phyloP scores from a whole-genome alignment of 2,113 vertebrate species.

The Chaenogobius annularis region DNA sequence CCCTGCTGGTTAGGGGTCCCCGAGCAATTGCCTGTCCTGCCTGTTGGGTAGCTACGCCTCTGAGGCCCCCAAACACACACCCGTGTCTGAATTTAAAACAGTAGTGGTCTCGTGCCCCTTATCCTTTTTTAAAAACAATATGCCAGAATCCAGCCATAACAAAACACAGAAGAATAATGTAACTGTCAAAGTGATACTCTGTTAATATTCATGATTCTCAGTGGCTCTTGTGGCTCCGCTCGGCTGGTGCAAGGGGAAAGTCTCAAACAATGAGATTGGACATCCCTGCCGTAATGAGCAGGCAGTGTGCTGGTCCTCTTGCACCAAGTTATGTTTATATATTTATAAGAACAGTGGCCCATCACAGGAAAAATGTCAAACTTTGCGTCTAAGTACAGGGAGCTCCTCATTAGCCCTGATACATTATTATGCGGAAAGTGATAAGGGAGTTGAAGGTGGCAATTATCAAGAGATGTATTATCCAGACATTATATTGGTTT shows the following conservation, averaged over 20 bases:
- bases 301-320: slow-evolving; percentile 43
- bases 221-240: slow-evolving; percentile 26
- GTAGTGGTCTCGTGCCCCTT: background rate
- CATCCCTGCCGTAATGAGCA: slow-evolving; percentile 59
- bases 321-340: slow-evolving; percentile 40
- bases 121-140: background rate
- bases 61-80: background rate
- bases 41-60: too few species aligned
- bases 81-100: background rate
- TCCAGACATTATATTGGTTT: background rate
- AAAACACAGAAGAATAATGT: slow-evolving; percentile 15
- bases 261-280: slow-evolving; percentile 31
- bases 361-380: slow-evolving; percentile 37
- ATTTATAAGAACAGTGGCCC: slow-evolving; percentile 49
- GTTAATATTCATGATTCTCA: slow-evolving; percentile 37
- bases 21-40: too few species aligned
- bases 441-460: slow-evolving; percentile 25
- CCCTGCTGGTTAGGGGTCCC: too few species aligned
- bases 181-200: slow-evolving; percentile 15
- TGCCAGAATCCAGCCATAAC: background rate
- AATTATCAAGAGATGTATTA: background rate
- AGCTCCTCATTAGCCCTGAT: slow-evolving; percentile 45
- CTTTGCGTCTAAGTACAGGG: slow-evolving; percentile 27
- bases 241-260: slow-evolving; percentile 29
- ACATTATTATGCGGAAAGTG: slow-evolving; percentile 32